Percentiles rank a stretch among this genome's conserved stretches.
phyloP scores from a whole-genome alignment of 2,797 vertebrate species.

The Sarcoramphus papa region DNA sequence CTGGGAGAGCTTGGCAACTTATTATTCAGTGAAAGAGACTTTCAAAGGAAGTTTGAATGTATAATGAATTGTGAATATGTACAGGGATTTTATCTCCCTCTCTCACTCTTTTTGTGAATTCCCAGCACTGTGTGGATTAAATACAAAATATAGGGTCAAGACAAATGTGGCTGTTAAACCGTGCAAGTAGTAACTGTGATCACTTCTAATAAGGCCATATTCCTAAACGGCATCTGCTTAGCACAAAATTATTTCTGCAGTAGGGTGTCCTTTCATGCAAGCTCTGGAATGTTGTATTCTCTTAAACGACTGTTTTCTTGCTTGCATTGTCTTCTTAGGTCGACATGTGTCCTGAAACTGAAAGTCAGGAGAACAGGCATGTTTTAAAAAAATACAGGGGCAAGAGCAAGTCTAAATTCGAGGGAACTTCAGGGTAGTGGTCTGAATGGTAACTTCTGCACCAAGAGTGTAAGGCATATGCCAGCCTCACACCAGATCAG shows the following conservation, averaged over 20 bases:
- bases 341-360: background rate
- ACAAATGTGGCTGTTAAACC: background rate
- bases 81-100: background rate
- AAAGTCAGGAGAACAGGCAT: background rate
- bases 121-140: background rate
- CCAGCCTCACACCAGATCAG: background rate
- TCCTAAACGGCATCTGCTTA: background rate
- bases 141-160: background rate
- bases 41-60: conserved; percentile 26
- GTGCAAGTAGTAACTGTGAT: background rate
- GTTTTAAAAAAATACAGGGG: background rate
- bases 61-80: conserved; percentile 9
- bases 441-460: background rate
- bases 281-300: background rate
- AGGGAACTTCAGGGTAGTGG: background rate
- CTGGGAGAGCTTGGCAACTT: conserved; percentile 4
- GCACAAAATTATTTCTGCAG: background rate
- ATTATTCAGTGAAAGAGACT: conserved; percentile 25
- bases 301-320: background rate
- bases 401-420: background rate
- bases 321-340: background rate
- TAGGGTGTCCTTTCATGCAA: background rate
- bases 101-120: background rate
- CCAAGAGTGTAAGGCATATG: background rate
- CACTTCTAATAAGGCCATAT: background rate